phyloP scores from a whole-genome alignment of 2,888 invertebrate genomes.

The Linnaemya vulpina region DNA sequence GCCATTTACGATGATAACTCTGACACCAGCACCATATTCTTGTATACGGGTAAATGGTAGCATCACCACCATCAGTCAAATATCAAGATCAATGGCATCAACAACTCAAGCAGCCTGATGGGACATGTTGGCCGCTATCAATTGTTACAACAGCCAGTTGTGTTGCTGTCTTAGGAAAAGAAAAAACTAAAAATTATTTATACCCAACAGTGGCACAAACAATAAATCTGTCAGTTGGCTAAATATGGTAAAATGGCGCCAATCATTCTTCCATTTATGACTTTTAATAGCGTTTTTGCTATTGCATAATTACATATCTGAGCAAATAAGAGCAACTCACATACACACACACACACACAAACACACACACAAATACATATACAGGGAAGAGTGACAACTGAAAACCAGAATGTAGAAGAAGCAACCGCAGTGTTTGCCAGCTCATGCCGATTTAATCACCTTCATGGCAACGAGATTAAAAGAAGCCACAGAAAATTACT shows the following conservation, averaged over 20 bases:
- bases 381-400: neutral
- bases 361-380: neutral
- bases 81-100: constrained; percentile 57
- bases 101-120: constrained; percentile 31
- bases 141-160: constrained; percentile 13
- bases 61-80: constrained; percentile 32
- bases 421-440: constrained; percentile 11
- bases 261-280: constrained; percentile 72
- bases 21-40: constrained; percentile 50
- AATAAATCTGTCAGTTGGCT: constrained; percentile 64
- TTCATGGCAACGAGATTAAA: constrained; percentile 10
- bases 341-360: neutral
- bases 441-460: constrained; percentile 50
- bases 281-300: constrained; percentile 59
- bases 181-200: neutral
- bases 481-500: neutral
- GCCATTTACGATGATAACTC: constrained; percentile 65
- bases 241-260: constrained; percentile 69
- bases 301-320: constrained; percentile 61
- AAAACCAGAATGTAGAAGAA: constrained; percentile 1
- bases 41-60: constrained; percentile 15
- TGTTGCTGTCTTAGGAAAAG: neutral
- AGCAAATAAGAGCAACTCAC: constrained; percentile 51
- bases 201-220: constrained; percentile 38
- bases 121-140: constrained; percentile 33